These are phyloP conservation scores for Bimastos eiseni DNA, from an alignment of 2,888 invertebrate genomes.

Conservation along the genomic window DNA sequence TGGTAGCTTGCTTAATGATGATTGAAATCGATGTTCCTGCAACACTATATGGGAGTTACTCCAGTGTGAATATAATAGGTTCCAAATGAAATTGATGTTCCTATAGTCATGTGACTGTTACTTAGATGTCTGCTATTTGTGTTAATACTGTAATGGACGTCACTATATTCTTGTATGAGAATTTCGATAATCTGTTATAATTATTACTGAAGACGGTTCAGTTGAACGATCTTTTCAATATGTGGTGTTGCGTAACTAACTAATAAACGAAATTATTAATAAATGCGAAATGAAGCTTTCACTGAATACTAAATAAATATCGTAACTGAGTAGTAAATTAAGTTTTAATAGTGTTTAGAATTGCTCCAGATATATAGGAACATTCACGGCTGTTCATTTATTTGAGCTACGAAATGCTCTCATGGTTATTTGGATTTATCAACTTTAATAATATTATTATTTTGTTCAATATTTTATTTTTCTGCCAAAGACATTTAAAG, in stretches of 20 bases:
- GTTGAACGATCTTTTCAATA: not conserved
- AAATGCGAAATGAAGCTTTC: not conserved
- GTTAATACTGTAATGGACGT: not conserved
- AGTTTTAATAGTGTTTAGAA: not conserved
- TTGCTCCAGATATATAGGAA: not conserved
- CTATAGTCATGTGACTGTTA: not conserved
- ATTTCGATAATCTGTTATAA: not conserved
- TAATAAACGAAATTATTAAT: not conserved
- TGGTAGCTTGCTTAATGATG: no score
- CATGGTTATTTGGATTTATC: no score
- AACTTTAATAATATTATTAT: no score
- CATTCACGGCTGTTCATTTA: no score
- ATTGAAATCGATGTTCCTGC: no score
- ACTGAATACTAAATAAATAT: not conserved
- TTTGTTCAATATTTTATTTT: no score
- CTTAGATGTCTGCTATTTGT: not conserved
- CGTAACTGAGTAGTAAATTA: no score
- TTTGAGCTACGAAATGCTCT: not conserved
- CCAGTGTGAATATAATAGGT: not conserved
- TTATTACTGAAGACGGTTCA: not conserved
- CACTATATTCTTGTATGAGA: not conserved
- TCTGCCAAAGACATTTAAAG: no score
- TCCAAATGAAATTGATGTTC: no score
- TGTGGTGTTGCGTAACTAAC: not conserved
- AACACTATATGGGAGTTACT: not conserved